phyloP scores from a whole-genome alignment of 2,113 vertebrate species.

The Nothobranchius furzeri region DNA sequence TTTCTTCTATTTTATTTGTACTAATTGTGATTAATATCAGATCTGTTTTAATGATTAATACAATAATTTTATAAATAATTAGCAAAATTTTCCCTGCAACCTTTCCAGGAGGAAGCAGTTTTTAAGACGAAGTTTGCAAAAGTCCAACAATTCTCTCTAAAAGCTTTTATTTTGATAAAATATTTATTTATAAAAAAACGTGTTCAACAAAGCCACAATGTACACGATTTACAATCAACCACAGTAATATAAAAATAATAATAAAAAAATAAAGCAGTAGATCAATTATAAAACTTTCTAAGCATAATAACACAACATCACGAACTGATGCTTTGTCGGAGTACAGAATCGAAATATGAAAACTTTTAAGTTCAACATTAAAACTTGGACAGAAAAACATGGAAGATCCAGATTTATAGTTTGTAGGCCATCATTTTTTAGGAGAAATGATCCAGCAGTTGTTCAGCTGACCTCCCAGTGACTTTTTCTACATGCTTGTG shows the following conservation, averaged over 20 bases:
- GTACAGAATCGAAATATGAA: slow-evolving; percentile 19
- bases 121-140: too few relatives aligned
- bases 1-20: neutral
- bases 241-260: slow-evolving; percentile 42
- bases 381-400: slow-evolving; percentile 6
- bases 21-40: neutral
- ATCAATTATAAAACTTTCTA: slow-evolving; percentile 46
- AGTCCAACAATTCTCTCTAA: neutral
- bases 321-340: neutral
- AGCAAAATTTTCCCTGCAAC: too few relatives aligned
- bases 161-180: slow-evolving; percentile 52
- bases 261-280: slow-evolving; percentile 29
- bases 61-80: neutral
- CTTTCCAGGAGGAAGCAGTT: too few relatives aligned
- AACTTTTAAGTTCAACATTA: slow-evolving; percentile 10
- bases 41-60: neutral
- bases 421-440: slow-evolving; percentile 1
- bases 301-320: neutral
- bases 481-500: neutral
- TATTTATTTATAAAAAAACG: slow-evolving; percentile 48
- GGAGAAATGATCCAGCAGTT: neutral
- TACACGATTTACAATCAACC: slow-evolving; percentile 24
- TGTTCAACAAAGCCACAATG: slow-evolving; percentile 15
- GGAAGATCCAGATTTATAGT: neutral
- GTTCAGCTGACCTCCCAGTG: slow-evolving; percentile 9